Conservation (phyloP, 2,888 invertebrate species). For the Anoplius nigerrimus region DNA sequence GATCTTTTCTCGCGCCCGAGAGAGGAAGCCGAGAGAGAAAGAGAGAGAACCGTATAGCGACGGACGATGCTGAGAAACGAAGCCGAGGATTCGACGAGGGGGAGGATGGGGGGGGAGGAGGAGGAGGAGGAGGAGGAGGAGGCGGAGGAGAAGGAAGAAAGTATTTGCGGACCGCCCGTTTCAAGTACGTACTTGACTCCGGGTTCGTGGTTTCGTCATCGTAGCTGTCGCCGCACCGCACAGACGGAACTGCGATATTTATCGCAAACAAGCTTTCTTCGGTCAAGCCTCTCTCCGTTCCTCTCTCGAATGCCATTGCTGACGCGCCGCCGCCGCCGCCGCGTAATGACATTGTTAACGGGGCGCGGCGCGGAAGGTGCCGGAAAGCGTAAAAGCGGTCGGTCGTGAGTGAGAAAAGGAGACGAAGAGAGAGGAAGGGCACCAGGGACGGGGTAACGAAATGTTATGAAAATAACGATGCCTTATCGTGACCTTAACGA, state of each 20-base stretch:
- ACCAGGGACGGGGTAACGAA: too few species aligned
- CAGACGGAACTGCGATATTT: conserved; percentile 4
- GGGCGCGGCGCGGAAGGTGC: neutral
- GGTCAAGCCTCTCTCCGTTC: conserved; percentile 3
- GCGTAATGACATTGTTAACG: conserved; percentile 5
- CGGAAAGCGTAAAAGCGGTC: neutral
- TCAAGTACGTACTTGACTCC: conserved; percentile 41
- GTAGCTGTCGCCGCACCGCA: conserved; percentile 4
- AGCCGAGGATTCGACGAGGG: too few species aligned
- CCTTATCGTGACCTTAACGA: conserved; percentile 4
- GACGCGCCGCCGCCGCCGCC: conserved; percentile 1
- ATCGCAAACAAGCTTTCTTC: conserved; percentile 9
- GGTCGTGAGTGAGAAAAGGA: too few species aligned
- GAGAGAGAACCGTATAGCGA: too few species aligned
- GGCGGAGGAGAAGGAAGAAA: conserved; percentile 10
- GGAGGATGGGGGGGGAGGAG: neutral
- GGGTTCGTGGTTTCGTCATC: conserved; percentile 36
- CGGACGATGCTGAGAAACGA: neutral
- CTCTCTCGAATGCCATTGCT: neutral
- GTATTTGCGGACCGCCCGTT: conserved; percentile 29
- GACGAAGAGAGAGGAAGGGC: too few species aligned
- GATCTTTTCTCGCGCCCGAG: neutral
- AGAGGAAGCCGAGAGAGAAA: neutral
- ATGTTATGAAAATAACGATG: conserved; percentile 6
- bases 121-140: neutral